Percentiles rank a stretch among this genome's conserved stretches.
phyloP scores from a whole-genome alignment of 2,888 invertebrate genomes.

The Polietes domitor region DNA sequence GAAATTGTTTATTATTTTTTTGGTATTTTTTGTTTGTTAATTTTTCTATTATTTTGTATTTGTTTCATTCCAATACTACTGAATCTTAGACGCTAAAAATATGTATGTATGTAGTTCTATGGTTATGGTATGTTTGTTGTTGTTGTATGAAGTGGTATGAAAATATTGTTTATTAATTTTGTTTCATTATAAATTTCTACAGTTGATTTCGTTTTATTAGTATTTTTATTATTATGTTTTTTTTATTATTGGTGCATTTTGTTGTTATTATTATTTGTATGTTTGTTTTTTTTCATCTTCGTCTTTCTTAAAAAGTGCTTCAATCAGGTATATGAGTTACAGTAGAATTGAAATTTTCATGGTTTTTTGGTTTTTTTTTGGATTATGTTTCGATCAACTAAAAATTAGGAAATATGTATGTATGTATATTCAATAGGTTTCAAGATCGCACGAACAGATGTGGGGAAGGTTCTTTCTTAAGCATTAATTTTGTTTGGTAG shows the following conservation, averaged over 20 bases:
- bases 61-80: constrained; percentile 45
- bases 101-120: constrained; percentile 28
- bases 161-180: constrained; percentile 53
- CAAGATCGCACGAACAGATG: too few relatives aligned
- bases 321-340: constrained; percentile 66
- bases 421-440: neutral
- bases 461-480: too few relatives aligned
- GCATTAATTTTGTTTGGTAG: too few relatives aligned
- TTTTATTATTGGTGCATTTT: constrained; percentile 57
- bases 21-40: constrained; percentile 35
- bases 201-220: constrained; percentile 47
- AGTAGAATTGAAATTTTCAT: constrained; percentile 51
- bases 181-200: constrained; percentile 47
- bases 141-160: constrained; percentile 63
- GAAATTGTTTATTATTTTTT: constrained; percentile 71
- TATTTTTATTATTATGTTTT: constrained; percentile 33
- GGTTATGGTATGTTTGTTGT: neutral
- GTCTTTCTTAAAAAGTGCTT: constrained; percentile 57
- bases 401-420: constrained; percentile 3
- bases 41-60: constrained; percentile 2
- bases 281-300: constrained; percentile 25
- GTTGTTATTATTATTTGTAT: constrained; percentile 38
- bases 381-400: constrained; percentile 4
- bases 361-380: constrained; percentile 21
- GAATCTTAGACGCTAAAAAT: constrained; percentile 59